Evolutionary conservation across 2,888 invertebrate species (phyloP), one percentile per base, ranked within the genome.

Genomic region (Tinea pellionella): DNA sequence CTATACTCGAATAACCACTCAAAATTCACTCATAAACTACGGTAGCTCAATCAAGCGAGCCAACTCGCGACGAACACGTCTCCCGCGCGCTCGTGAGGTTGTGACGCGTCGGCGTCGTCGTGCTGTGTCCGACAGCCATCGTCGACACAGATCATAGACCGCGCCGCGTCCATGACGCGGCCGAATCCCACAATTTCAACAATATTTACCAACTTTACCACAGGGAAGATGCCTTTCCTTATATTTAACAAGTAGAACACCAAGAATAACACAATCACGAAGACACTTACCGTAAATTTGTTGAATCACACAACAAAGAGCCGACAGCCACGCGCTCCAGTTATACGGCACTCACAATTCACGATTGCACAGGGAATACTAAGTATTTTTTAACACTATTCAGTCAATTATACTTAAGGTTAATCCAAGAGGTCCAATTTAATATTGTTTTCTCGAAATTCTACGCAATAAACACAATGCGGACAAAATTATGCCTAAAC

Each of bases 311-410:
- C 81, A 88, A 88, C 88, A 88, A 88, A 88, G 88, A 80, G 73
- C 77, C 75, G 78, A 77, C 82, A 84, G 88, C 88, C 88, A 88
- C 88, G 88, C 88, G 88, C 88, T 88, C 85, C 83, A 80, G 79
- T 80, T 82, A 80, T 68, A 80, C 80, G 78, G 74, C 87, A 87
- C 86, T 75, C 88, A 87, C 85, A 80, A 82, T 74, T 73, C 87
- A 87, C 86, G 82, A 80, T 77, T 76, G 72, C 84, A 86, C 87
- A 81, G 76, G 72, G 68, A 78, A 77, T 69, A 72, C 69, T 67
- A 69, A 75, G 65, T 69, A 76, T 73, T 69, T 72, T 69, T 71
- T 69, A 74, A 68, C 83, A 82, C 83, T 73, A 71, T 70, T 72
- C 66, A 68, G 79, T 79, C 69, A 72, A 68, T 68, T 73, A 68